Percentiles rank a stretch among this genome's conserved stretches.
phyloP scores from a whole-genome alignment of 2,113 vertebrate species.

The Circaetus cinerascens region DNA sequence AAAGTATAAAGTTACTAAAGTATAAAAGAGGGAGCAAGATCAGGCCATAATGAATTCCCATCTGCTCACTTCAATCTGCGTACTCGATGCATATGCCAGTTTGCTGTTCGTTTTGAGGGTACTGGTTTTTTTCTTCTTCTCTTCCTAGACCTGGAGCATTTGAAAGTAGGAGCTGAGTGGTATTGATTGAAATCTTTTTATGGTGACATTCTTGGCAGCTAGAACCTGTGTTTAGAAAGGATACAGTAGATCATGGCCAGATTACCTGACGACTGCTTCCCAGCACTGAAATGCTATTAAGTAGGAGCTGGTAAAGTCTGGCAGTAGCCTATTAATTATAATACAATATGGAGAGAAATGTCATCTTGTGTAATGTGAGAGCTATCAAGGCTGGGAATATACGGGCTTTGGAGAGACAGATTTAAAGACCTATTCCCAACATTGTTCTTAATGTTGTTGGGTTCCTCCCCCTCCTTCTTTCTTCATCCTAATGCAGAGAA shows the following conservation, averaged over 20 bases:
- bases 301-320: conserved; percentile 59
- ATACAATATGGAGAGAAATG: conserved; percentile 48
- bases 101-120: conserved; percentile 57
- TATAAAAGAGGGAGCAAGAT: conserved; percentile 43
- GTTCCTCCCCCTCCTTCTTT: neutral
- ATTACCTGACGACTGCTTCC: conserved; percentile 56
- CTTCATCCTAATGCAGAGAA: neutral
- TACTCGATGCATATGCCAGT: conserved; percentile 23
- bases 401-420: conserved; percentile 32
- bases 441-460: neutral
- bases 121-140: neutral
- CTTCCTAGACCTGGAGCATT: conserved; percentile 46
- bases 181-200: conserved; percentile 50
- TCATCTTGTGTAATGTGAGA: conserved; percentile 43
- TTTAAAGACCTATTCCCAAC: conserved; percentile 31
- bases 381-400: conserved; percentile 33
- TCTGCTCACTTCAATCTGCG: conserved; percentile 59
- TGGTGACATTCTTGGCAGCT: conserved; percentile 48
- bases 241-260: conserved; percentile 26
- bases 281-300: conserved; percentile 56
- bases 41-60: conserved; percentile 53
- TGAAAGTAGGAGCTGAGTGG: conserved; percentile 34
- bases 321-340: conserved; percentile 51
- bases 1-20: conserved; percentile 37
- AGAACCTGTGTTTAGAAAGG: conserved; percentile 49